phyloP scores from a whole-genome alignment of 1,140 invertebrate genomes.

The Chlorops oryzae region DNA sequence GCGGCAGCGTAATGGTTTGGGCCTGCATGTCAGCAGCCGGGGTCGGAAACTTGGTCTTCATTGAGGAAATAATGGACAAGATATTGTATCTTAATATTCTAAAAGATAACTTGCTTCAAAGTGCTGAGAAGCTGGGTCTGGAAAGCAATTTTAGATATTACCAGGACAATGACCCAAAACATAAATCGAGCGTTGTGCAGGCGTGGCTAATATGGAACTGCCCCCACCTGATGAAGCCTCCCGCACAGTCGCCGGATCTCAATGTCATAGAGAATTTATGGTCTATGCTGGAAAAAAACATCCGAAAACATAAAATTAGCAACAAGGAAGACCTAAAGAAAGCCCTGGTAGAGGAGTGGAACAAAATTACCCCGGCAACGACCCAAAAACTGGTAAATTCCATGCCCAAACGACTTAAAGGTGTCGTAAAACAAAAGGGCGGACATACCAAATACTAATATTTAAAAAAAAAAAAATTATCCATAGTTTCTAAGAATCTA shows the following conservation, averaged over 20 bases:
- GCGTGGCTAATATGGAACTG: constrained; percentile 12
- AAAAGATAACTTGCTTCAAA: constrained; percentile 4
- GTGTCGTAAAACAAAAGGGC: too few relatives aligned
- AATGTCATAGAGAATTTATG: too few relatives aligned
- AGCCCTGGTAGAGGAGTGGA: constrained; percentile 12
- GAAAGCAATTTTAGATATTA: constrained; percentile 4
- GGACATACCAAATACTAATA: too few relatives aligned
- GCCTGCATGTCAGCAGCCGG: constrained; percentile 10
- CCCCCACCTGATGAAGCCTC: constrained; percentile 1
- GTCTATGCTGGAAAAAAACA: too few relatives aligned
- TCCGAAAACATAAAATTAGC: constrained; percentile 9
- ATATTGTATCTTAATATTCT: constrained; percentile 7
- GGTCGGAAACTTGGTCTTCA: constrained; percentile 8
- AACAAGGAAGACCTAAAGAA: neutral
- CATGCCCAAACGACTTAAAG: constrained; percentile 10
- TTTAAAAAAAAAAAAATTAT: too few relatives aligned
- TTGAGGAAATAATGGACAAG: constrained; percentile 12
- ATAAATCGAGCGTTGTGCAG: constrained; percentile 9
- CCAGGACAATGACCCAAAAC: neutral
- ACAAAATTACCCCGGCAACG: neutral
- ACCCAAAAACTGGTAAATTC: constrained; percentile 10
- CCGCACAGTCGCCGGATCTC: too few relatives aligned
- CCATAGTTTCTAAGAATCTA: too few relatives aligned
- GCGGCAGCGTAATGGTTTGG: too few relatives aligned
- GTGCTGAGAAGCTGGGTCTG: constrained; percentile 5